Percentiles rank a stretch among this genome's conserved stretches.
These are phyloP conservation scores for Ceratosolen solmsi DNA, from an alignment of 1,140 invertebrate species.

Conservation along the genomic window DNA sequence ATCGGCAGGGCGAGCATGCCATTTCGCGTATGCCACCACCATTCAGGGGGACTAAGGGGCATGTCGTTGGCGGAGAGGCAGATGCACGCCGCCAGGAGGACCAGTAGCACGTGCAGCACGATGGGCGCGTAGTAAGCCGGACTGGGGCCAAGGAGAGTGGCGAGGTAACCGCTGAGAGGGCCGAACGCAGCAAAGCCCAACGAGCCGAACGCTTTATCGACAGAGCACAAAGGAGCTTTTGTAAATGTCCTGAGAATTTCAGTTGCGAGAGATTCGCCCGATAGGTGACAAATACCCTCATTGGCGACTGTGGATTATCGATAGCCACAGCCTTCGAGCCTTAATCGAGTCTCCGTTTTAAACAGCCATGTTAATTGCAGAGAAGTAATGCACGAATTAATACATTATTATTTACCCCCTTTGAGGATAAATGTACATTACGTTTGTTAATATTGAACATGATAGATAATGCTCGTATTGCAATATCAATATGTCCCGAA, in stretches of 20 bases:
- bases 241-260: not conserved
- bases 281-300: not conserved
- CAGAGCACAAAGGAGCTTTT: not conserved
- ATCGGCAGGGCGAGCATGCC: slow-evolving; percentile 82
- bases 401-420: no score
- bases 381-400: no score
- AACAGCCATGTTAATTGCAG: no score
- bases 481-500: no score
- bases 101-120: slow-evolving; percentile 76
- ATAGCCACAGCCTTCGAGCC: no score
- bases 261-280: not conserved
- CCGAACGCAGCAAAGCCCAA: slow-evolving; percentile 82
- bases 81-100: slow-evolving; percentile 79
- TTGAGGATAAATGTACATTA: no score
- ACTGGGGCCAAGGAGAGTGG: slow-evolving; percentile 56
- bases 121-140: slow-evolving; percentile 74
- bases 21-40: slow-evolving; percentile 88
- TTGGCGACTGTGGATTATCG: not conserved
- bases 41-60: slow-evolving; percentile 84
- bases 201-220: slow-evolving; percentile 76
- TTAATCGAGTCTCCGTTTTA: no score
- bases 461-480: no score
- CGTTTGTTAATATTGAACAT: no score
- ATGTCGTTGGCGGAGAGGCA: slow-evolving; percentile 78
- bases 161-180: slow-evolving; percentile 76